Evolutionary conservation across 1,140 invertebrate species (phyloP).

Genomic region (Chrysoperla carnea): DNA sequence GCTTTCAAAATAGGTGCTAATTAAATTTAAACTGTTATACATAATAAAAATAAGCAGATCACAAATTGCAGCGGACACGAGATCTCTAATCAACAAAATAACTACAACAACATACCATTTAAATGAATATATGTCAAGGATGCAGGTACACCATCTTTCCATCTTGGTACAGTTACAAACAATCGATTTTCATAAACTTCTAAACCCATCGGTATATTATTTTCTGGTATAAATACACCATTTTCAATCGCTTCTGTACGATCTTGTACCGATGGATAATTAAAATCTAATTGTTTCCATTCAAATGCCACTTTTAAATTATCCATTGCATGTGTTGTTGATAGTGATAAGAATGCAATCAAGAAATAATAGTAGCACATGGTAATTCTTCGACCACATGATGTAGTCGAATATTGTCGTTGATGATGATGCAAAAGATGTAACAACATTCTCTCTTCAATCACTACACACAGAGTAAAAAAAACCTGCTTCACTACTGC

Average conservation of each 20-base stretch:
- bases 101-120: constrained; percentile 34
- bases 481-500: no score
- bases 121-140: constrained; percentile 51
- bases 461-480: no score
- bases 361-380: not conserved
- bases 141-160: constrained; percentile 50
- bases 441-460: no score
- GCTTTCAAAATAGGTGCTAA: no score
- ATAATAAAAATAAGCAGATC: no score
- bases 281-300: constrained; percentile 53
- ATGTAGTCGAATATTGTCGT: not conserved
- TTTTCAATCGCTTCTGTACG: constrained; percentile 31
- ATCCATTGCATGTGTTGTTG: constrained; percentile 29
- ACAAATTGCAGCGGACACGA: no score
- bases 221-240: constrained; percentile 37
- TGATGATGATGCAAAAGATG: not conserved
- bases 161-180: constrained; percentile 54
- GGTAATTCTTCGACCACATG: not conserved
- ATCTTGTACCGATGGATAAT: constrained; percentile 32
- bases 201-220: constrained; percentile 50
- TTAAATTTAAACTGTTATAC: no score
- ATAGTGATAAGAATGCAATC: constrained; percentile 9
- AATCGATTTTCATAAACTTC: constrained; percentile 42
- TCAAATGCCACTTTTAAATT: constrained; percentile 45
- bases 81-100: not conserved